Evolutionary conservation across 92 coral and sea anemone species (phyloP), one percentile per base, ranked within the genome.

Genomic region (Epizoanthus rinbou): DNA sequence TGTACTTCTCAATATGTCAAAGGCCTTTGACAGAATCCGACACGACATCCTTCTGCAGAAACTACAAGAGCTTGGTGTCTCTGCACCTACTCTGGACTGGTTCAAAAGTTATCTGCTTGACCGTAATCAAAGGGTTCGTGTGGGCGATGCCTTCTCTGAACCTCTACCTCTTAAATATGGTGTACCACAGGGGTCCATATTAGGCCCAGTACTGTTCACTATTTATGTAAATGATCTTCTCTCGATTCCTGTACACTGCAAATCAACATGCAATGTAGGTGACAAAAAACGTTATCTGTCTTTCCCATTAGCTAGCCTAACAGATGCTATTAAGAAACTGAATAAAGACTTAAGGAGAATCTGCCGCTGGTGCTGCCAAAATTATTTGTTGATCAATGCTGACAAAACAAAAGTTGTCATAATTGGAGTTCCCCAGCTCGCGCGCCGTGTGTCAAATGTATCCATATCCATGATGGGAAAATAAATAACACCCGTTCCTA

Each of bases 1-100:
- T 47, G 82, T 86, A 16, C 67, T 81, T 18, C 60, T 60, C 28
- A 82, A 86, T 31, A 81, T 86, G 82, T 81, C 86, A 3, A 86
- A 86, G 57, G 89, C 82, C 19, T 80, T 70, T 13, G 85, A 86
- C 63, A 69, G 86, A 57, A 80, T 79, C 69, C 89, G 76, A 56
- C 76, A 78, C 41, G 79, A 75, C 68, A 45, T 75, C 33, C 62
- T 78, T 67, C 64, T 73, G 80, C 83, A 45, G 50, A 31, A 75
- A 62, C 88, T 81, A 62, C 69, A 79, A 79, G 58, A 19, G 39
- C 71, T 62, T 69, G 73, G 47, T 69, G 63, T 59, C 65, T 79
- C 69, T 28, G 31, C 31, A 28, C 31, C 31, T 28, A 28, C 31
- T 28, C 31, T 28, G 31, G 31, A 53, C 11, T 74, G 80, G 80